Percentiles rank a stretch among this genome's conserved stretches.
These are phyloP conservation scores for Poeciliopsis infans DNA, from an alignment of 2,797 vertebrate species.

Conservation along the genomic window DNA sequence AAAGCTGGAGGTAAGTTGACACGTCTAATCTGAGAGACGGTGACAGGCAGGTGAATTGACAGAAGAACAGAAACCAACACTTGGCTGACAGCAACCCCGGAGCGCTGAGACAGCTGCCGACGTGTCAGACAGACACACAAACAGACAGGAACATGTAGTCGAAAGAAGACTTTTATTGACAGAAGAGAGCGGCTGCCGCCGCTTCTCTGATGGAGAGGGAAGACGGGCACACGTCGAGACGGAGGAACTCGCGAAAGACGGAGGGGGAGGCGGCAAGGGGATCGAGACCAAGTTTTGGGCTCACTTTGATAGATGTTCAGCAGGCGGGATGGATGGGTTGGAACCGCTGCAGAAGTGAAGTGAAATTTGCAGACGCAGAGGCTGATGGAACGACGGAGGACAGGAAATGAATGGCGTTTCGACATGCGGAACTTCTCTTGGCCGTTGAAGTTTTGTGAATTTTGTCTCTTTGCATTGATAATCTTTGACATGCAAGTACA, in stretches of 20 bases:
- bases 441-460: not conserved
- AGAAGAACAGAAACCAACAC: slow-evolving; percentile 79
- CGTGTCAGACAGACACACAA: slow-evolving; percentile 75
- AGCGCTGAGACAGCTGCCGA: slow-evolving; percentile 75
- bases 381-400: slow-evolving; percentile 55
- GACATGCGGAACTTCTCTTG: slow-evolving; percentile 8
- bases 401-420: slow-evolving; percentile 56
- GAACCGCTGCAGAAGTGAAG: slow-evolving; percentile 49
- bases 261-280: slow-evolving; percentile 26
- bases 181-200: slow-evolving; percentile 50
- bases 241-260: not conserved
- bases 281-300: slow-evolving; percentile 62
- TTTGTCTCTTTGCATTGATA: not conserved
- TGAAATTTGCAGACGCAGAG: slow-evolving; percentile 63
- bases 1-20: slow-evolving; percentile 71
- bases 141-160: slow-evolving; percentile 75
- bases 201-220: slow-evolving; percentile 55
- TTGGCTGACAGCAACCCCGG: slow-evolving; percentile 78
- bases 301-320: slow-evolving; percentile 58
- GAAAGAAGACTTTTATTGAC: slow-evolving; percentile 75
- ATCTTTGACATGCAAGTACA: not conserved
- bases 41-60: slow-evolving; percentile 78
- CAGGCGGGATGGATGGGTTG: slow-evolving; percentile 48
- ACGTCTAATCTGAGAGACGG: slow-evolving; percentile 71
- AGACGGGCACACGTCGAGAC: slow-evolving; percentile 58